Base-by-base conservation (phyloP, 2,113 vertebrate species). In the Castor canadensis region DNA sequence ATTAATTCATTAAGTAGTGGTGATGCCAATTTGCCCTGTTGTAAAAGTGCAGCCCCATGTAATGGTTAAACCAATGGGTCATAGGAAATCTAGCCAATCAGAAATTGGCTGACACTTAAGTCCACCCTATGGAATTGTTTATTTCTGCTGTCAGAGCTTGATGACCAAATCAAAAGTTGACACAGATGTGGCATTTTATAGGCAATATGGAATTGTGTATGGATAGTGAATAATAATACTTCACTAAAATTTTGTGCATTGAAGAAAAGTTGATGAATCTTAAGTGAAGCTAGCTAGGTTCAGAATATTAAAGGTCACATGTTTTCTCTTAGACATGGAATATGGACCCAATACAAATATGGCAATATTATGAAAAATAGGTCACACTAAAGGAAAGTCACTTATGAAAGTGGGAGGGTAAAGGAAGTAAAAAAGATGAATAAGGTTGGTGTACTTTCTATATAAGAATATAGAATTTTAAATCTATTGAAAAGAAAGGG, bases 111-210 rank as follows among this genome's bases (percentile, higher is more conserved):
- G 49, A n/a, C 32, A 79, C 35, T 79, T 17, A 24, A 82, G 40
- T 16, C 45, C 20, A 71, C 11, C 10, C 30, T 9, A 15, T 56
- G 40, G n/a, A 72, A 5, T 79, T 87, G 62, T 89, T 94, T 69
- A 80, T 93, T 92, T 92, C 56, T 92, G 20, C 26, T 72, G 12
- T 92, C 7, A 69, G 64, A 76, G 56, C 20, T 72, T 77, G 19
- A 60, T 94, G 38, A 85, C 28, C 43, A 95, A 94, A 73, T 28
- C 26, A 84, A 87, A 96, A 45, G 81, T 19, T 15, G 8, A 77
- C 49, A 67, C 87, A 67, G 76, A 69, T 76, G 38, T 43, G 22
- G 24, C 35, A 76, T 64, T 94, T 85, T 43, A 28, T n/a, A 88
- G 43, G 9, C 47, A 81, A 69, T 28, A 47, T 56, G 52, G 71